phyloP scores from a whole-genome alignment of 2,888 invertebrate genomes.

The Digitonthophagus gazella region DNA sequence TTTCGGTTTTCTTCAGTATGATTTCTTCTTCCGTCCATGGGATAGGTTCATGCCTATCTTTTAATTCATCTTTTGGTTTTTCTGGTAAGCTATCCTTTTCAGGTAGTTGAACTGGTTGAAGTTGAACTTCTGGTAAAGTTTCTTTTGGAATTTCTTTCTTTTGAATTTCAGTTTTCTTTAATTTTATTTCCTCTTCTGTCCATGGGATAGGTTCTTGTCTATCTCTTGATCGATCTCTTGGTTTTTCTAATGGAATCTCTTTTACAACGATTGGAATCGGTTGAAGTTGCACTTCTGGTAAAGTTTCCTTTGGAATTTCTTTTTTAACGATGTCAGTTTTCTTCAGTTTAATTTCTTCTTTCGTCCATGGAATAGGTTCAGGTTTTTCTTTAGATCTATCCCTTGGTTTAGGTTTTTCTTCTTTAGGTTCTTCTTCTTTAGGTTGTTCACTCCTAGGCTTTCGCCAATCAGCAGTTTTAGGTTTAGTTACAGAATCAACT shows the following conservation, averaged over 20 bases:
- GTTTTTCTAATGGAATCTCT: constrained; percentile 25
- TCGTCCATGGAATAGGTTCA: constrained; percentile 59
- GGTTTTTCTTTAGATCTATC: constrained; percentile 26
- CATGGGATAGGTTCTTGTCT: background rate
- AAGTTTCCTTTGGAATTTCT: constrained; percentile 40
- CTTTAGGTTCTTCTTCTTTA: background rate
- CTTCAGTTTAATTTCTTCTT: constrained; percentile 61
- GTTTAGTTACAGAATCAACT: constrained; percentile 1
- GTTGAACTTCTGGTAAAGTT: constrained; percentile 4
- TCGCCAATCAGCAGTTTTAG: constrained; percentile 25
- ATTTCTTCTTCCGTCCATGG: constrained; percentile 50
- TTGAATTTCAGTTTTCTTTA: background rate
- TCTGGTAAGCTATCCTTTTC: background rate
- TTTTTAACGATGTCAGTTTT: constrained; percentile 43
- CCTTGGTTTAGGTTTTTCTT: constrained; percentile 22
- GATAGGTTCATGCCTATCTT: constrained; percentile 42
- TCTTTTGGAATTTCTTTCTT: constrained; percentile 18
- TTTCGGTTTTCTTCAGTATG: constrained; percentile 14
- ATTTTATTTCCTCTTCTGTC: constrained; percentile 26
- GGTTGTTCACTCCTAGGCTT: constrained; percentile 25
- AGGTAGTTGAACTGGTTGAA: constrained; percentile 7
- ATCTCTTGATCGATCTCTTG: constrained; percentile 27
- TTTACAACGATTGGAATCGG: constrained; percentile 20
- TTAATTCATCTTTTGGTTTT: constrained; percentile 24
- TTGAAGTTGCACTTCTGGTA: constrained; percentile 41